These are phyloP conservation scores for Lacanobia oleracea DNA, from an alignment of 2,888 invertebrate species.

Conservation along the genomic window DNA sequence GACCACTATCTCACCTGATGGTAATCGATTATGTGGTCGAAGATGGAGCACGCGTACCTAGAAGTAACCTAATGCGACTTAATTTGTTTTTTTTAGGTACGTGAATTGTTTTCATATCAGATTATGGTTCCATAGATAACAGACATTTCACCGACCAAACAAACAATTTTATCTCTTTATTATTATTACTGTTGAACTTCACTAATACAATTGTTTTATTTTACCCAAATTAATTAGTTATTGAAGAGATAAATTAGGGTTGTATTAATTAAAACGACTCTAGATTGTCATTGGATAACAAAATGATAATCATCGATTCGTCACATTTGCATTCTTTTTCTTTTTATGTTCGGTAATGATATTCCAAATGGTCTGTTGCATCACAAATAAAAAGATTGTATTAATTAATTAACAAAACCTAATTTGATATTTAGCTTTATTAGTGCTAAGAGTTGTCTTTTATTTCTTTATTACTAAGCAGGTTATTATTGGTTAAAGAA, in stretches of 20 bases:
- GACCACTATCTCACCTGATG: too few relatives aligned
- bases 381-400: conserved; percentile 9
- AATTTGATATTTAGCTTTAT: conserved; percentile 14
- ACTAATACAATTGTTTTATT: background rate
- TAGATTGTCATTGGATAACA: conserved; percentile 6
- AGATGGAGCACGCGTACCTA: too few relatives aligned
- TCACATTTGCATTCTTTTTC: background rate
- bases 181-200: background rate
- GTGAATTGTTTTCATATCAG: too few relatives aligned
- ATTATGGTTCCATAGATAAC: background rate
- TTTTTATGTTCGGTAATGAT: background rate
- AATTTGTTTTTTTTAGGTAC: too few relatives aligned
- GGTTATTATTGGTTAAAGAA: background rate
- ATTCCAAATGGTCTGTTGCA: background rate
- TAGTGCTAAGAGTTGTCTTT: background rate
- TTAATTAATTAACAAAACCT: conserved; percentile 21
- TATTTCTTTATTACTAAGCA: background rate
- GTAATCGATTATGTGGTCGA: too few relatives aligned
- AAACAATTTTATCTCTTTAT: background rate
- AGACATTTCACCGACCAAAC: background rate
- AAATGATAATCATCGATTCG: conserved; percentile 12
- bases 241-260: background rate
- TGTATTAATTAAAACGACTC: background rate
- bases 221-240: background rate
- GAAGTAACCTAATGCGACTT: too few relatives aligned